phyloP scores from a whole-genome alignment of 1,140 invertebrate species.

The Phthorimaea operculella region DNA sequence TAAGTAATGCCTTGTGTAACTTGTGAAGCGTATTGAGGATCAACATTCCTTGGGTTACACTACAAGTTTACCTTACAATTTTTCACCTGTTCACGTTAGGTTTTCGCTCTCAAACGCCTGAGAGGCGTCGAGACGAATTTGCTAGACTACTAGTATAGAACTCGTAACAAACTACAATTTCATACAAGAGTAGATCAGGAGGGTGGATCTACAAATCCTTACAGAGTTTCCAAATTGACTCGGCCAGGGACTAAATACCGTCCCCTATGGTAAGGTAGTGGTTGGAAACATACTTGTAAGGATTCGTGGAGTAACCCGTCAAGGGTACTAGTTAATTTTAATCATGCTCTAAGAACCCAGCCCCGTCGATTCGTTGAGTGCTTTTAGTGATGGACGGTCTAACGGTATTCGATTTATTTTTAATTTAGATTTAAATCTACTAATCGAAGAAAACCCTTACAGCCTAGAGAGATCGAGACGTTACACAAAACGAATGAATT shows the following conservation, averaged over 20 bases:
- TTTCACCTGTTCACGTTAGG: constrained; percentile 25
- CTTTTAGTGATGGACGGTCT: constrained; percentile 43
- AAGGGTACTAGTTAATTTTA: constrained; percentile 45
- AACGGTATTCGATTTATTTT: constrained; percentile 18
- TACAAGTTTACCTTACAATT: constrained; percentile 39
- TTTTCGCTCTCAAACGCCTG: constrained; percentile 32
- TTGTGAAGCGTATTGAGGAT: constrained; percentile 34
- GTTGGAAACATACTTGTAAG: too few species aligned
- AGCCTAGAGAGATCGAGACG: constrained; percentile 27
- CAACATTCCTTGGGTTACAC: constrained; percentile 25
- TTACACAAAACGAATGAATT: constrained; percentile 10
- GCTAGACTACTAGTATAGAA: constrained; percentile 43
- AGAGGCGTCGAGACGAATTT: constrained; percentile 41
- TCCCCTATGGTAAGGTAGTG: too few species aligned
- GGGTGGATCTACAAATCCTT: too few species aligned
- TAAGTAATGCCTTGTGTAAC: constrained; percentile 31
- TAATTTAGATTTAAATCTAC: constrained; percentile 15
- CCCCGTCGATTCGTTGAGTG: constrained; percentile 28
- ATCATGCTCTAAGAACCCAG: constrained; percentile 38
- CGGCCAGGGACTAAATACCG: too few species aligned
- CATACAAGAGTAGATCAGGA: constrained; percentile 49
- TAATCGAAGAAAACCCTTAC: constrained; percentile 20
- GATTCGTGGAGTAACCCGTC: too few species aligned
- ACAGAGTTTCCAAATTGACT: too few species aligned
- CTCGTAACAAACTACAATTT: constrained; percentile 50